Percentiles rank a stretch among this genome's conserved stretches.
Evolutionary conservation across 1,140 invertebrate genomes (phyloP).

Genomic region (Neoseiulus cucumeris): DNA sequence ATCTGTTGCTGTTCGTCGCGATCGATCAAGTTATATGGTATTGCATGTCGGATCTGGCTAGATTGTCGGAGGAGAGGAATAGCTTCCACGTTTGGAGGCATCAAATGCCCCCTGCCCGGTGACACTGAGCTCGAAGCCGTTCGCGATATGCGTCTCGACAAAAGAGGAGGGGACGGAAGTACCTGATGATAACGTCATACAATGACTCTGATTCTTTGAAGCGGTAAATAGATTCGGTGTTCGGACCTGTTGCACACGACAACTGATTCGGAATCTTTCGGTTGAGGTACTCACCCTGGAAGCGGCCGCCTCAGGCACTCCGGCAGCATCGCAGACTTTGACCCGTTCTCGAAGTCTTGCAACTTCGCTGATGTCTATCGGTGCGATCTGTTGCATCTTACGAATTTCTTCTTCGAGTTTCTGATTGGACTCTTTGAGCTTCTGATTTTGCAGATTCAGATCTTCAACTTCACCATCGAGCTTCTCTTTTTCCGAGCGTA

Average conservation of each 20-base stretch:
- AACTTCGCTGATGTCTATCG: background rate
- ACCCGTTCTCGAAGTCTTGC: background rate
- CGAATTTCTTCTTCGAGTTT: background rate
- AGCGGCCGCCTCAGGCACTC: background rate
- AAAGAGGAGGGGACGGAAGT: background rate
- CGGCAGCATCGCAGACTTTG: background rate
- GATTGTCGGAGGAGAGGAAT: background rate
- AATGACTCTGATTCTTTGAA: background rate
- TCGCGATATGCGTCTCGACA: background rate
- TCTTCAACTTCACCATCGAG: background rate
- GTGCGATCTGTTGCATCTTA: background rate
- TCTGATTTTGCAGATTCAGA: background rate
- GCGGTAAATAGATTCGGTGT: background rate
- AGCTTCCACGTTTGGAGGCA: background rate
- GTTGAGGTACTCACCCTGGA: background rate
- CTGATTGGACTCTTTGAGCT: background rate
- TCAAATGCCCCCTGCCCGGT: no score
- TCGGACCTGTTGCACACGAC: background rate
- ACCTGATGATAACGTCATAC: background rate
- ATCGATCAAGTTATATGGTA: background rate
- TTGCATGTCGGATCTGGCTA: background rate
- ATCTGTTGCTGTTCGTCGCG: background rate
- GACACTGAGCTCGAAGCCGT: background rate
- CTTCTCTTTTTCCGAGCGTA: background rate
- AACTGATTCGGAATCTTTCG: background rate